Base-by-base conservation (phyloP, 2,113 vertebrate species). In the Pholis gunnellus region DNA sequence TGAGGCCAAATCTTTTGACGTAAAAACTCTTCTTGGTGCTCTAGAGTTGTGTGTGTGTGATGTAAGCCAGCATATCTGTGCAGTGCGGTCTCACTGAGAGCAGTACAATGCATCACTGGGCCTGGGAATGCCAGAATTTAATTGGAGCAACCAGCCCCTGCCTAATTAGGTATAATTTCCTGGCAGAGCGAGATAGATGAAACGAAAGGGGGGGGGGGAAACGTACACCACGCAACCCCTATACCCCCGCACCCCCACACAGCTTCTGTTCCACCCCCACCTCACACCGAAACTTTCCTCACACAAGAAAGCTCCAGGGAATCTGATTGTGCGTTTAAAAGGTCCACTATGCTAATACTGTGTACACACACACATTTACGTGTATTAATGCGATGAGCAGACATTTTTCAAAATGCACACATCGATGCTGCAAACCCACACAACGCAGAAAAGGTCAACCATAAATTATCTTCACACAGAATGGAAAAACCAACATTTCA, bases 81-180 rank as follows among this genome's bases (percentile, higher is more conserved):
- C 40, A 65, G 56, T 56, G 20, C 15, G 7, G 68, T 83, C 81
- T 70, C 52, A 50, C 38, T 81, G 46, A 77, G 79, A 59, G 83
- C n/a, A 15, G 81, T 54, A 89, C 87, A 94, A 93, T 92, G 79
- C 82, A 72, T 86, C 70, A 71, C 77, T 82, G 84, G 79, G 69
- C 88, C 89, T 90, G 88, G 88, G 93, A 93, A 94, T 86, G 88
- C 86, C 85, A 88, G 86, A 83, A 79, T 92, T 88, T 94, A 94
- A 95, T 95, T 95, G 92, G 85, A 88, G 86, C 87, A 81, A 88
- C 84, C 82, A 91, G 86, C 70, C 91, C 60, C 80, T 89, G 88
- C 82, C 85, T 94, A 94, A 94, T 93, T 93, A 91, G 85, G 86
- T 90, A 91, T 93, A 93, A 95, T 95, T 94, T 95, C 92, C 93